A percentile compares a stretch with the other conserved stretches of the same genome.
Evolutionary conservation across 1,140 invertebrate species (phyloP).

Genomic region (Heliconius himera): DNA sequence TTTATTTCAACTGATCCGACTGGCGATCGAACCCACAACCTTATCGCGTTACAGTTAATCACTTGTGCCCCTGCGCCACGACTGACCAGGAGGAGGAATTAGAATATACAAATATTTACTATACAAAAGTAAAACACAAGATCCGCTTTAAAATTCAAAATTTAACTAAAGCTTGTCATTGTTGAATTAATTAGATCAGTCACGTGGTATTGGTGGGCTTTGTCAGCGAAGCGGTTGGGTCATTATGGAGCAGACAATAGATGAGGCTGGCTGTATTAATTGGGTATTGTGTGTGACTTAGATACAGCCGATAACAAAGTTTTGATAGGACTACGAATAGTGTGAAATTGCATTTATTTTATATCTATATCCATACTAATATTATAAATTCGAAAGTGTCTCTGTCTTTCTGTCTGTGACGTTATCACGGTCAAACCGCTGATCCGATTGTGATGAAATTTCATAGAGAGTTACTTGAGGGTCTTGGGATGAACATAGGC

Average conservation of each 20-base stretch:
- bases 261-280: constrained; percentile 26
- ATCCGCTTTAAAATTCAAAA: constrained; percentile 15
- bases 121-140: background rate
- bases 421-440: too few species aligned
- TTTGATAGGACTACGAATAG: constrained; percentile 17
- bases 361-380: background rate
- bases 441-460: too few species aligned
- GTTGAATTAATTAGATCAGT: constrained; percentile 28
- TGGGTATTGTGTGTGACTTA: constrained; percentile 29
- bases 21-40: too few species aligned
- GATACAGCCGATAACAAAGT: constrained; percentile 32
- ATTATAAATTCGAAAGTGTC: too few species aligned
- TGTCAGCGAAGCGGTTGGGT: constrained; percentile 34
- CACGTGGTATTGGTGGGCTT: constrained; percentile 29
- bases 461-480: too few species aligned
- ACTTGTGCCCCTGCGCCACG: background rate
- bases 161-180: constrained; percentile 16
- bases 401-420: too few species aligned
- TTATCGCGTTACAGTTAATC: too few species aligned
- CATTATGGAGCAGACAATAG: constrained; percentile 36
- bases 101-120: background rate
- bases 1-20: too few species aligned
- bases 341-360: constrained; percentile 1
- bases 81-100: too few species aligned
- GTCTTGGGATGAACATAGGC: too few species aligned